phyloP scores from a whole-genome alignment of 35 echinoderm and acorn worm genomes.

The Anneissia japonica region DNA sequence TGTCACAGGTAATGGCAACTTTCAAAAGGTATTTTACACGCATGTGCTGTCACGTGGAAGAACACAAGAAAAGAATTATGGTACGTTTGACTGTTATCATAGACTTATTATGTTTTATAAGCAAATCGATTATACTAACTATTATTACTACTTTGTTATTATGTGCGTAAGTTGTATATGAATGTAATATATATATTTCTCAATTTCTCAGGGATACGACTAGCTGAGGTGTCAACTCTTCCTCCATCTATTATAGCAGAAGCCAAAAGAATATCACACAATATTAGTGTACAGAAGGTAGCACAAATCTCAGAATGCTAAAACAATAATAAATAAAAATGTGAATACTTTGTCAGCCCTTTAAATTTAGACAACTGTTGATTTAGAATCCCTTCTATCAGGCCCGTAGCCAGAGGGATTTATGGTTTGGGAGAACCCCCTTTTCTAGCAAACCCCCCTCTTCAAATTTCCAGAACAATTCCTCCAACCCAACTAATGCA shows the following conservation, averaged over 20 bases:
- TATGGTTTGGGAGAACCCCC: no score
- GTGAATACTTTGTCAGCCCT: no score
- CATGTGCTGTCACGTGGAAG: constrained; percentile 65
- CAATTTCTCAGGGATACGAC: constrained; percentile 60
- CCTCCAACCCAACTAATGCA: no score
- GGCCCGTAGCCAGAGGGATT: no score
- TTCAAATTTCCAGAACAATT: no score
- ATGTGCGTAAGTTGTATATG: neutral
- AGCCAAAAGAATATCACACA: constrained; percentile 62
- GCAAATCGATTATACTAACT: neutral
- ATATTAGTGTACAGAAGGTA: constrained; percentile 44
- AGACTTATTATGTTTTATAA: neutral
- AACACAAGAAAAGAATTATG: constrained; percentile 80
- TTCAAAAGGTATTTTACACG: constrained; percentile 48
- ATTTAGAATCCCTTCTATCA: no score
- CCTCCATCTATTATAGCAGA: constrained; percentile 61
- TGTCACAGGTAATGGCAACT: neutral
- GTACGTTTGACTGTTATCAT: constrained; percentile 7
- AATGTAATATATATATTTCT: neutral
- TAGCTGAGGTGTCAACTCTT: constrained; percentile 77
- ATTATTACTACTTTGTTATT: neutral
- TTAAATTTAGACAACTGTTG: no score
- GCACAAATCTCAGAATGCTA: neutral
- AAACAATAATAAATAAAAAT: no score
- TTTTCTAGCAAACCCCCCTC: no score